phyloP scores from a whole-genome alignment of 2,113 vertebrate species.

The Riparia riparia region DNA sequence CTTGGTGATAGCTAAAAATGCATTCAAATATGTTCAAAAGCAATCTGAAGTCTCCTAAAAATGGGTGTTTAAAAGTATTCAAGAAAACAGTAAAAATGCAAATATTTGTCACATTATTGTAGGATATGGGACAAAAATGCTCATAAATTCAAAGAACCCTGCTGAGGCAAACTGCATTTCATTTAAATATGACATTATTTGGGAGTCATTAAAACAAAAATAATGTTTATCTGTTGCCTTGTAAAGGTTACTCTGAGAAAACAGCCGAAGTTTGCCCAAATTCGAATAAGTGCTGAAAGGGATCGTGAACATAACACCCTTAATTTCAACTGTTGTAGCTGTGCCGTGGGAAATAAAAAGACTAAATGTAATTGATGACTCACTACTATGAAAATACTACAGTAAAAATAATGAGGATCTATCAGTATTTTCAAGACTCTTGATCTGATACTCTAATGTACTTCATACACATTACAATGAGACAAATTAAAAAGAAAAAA shows the following conservation, averaged over 20 bases:
- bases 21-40: conserved; percentile 81
- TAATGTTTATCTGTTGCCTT: conserved; percentile 46
- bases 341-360: neutral
- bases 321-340: neutral
- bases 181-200: conserved; percentile 67
- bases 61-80: conserved; percentile 77
- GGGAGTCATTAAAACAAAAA: conserved; percentile 71
- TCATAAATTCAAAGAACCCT: conserved; percentile 66
- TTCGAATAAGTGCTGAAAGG: neutral
- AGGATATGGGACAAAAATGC: conserved; percentile 71
- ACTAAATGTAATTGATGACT: neutral
- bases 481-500: neutral
- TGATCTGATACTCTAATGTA: neutral
- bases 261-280: conserved; percentile 21
- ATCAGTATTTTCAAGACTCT: neutral
- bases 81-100: conserved; percentile 79
- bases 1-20: conserved; percentile 78
- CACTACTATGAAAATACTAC: neutral
- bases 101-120: conserved; percentile 78
- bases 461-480: neutral
- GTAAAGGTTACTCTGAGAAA: conserved; percentile 57
- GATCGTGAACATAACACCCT: neutral
- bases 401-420: neutral
- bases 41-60: conserved; percentile 80
- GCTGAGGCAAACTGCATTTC: conserved; percentile 61